Evolutionary conservation across 1,140 invertebrate species (phyloP).

Genomic region (Pectinophora gossypiella): DNA sequence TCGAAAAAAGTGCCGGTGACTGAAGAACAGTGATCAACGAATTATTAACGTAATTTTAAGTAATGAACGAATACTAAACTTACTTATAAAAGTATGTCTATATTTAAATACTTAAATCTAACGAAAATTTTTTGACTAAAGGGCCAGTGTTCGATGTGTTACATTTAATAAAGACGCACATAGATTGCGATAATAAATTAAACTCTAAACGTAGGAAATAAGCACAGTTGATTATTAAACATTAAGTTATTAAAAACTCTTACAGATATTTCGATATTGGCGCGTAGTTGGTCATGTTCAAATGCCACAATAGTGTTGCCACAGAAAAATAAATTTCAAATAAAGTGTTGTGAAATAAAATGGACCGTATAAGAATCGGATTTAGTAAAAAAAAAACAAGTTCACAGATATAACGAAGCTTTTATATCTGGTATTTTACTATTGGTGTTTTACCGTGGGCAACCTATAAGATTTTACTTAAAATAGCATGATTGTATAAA

Average conservation of each 20-base stretch:
- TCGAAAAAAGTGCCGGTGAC: constrained; percentile 2
- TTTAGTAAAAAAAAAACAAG: too few relatives aligned
- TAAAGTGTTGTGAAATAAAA: too few relatives aligned
- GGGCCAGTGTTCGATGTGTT: constrained; percentile 60
- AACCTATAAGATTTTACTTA: too few relatives aligned
- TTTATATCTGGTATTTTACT: too few relatives aligned
- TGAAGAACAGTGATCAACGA: neutral
- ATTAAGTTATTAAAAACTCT: neutral
- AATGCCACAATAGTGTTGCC: neutral
- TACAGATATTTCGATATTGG: neutral
- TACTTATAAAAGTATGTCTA: constrained; percentile 28
- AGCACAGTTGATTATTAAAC: constrained; percentile 4
- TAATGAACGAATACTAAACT: constrained; percentile 11
- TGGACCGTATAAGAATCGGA: too few relatives aligned
- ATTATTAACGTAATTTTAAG: constrained; percentile 3
- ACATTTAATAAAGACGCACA: constrained; percentile 7
- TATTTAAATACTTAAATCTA: constrained; percentile 69
- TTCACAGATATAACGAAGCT: too few relatives aligned
- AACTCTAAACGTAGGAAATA: neutral
- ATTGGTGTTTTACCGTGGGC: too few relatives aligned
- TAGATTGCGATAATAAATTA: neutral
- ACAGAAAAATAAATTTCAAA: too few relatives aligned
- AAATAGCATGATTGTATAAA: too few relatives aligned
- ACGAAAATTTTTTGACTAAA: constrained; percentile 64
- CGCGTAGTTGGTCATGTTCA: neutral